These are phyloP conservation scores for Bilobella aurantiaca DNA, from an alignment of 1,140 invertebrate genomes.

Conservation along the genomic window DNA sequence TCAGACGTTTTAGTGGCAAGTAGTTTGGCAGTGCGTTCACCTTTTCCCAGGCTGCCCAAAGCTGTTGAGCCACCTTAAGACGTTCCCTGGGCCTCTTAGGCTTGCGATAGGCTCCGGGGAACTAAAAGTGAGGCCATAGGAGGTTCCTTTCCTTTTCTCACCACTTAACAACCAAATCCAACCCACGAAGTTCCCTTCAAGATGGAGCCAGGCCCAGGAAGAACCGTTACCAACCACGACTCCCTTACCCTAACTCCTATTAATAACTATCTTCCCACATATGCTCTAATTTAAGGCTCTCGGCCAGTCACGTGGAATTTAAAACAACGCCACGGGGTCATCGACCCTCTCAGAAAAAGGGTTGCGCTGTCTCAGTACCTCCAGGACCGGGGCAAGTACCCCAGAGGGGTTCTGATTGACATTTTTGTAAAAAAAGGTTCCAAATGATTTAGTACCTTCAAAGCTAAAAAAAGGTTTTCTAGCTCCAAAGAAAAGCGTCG, in stretches of 20 bases:
- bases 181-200: not conserved
- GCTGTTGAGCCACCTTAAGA: not conserved
- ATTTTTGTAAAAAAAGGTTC: not conserved
- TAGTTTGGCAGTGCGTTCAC: not conserved
- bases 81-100: not conserved
- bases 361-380: no score
- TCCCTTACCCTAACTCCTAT: not conserved
- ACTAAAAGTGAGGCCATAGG: not conserved
- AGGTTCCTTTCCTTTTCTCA: not conserved
- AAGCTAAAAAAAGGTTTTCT: not conserved
- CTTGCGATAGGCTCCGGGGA: not conserved
- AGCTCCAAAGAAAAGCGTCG: no score
- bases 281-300: not conserved
- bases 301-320: no score
- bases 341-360: no score
- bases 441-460: not conserved
- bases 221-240: constrained; percentile 1
- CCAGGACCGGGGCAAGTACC: no score
- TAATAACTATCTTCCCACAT: not conserved
- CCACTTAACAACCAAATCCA: not conserved
- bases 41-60: not conserved
- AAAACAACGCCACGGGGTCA: not conserved
- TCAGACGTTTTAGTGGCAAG: not conserved
- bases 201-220: not conserved
- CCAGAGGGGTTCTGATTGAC: no score